These are phyloP conservation scores for Cotesia typhae DNA, from an alignment of 1,140 invertebrate genomes.

Conservation along the genomic window DNA sequence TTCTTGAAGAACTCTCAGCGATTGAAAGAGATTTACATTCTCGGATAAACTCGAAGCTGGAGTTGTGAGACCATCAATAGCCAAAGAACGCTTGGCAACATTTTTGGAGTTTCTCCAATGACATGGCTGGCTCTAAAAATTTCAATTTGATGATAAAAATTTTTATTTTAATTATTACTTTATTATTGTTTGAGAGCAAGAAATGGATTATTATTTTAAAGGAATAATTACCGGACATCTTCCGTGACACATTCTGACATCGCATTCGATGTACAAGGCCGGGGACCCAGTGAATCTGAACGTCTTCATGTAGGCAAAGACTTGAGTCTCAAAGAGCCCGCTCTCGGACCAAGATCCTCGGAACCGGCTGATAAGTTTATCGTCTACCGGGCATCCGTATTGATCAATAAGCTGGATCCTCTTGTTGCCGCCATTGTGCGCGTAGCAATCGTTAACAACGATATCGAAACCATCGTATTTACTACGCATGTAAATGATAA, in stretches of 20 bases:
- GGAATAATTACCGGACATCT: conserved; percentile 79
- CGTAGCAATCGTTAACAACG: conserved; percentile 94
- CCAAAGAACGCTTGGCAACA: conserved; percentile 72
- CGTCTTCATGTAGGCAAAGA: conserved; percentile 95
- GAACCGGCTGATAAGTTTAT: conserved; percentile 91
- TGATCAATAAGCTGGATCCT: conserved; percentile 92
- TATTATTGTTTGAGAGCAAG: background rate
- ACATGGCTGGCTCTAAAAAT: conserved; percentile 84
- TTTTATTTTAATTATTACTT: background rate
- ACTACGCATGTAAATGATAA: conserved; percentile 94
- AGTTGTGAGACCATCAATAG: conserved; percentile 62
- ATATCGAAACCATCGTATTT: conserved; percentile 95
- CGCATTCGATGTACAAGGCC: conserved; percentile 92
- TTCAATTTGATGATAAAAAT: conserved; percentile 18
- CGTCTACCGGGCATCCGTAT: conserved; percentile 93
- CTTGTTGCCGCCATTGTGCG: conserved; percentile 92
- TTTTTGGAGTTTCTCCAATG: conserved; percentile 90
- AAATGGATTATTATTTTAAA: background rate
- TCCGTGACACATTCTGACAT: conserved; percentile 94
- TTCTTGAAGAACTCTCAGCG: conserved; percentile 85
- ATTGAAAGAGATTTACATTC: conserved; percentile 89
- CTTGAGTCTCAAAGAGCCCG: conserved; percentile 90
- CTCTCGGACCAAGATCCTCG: conserved; percentile 90
- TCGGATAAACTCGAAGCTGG: conserved; percentile 73
- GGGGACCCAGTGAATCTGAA: conserved; percentile 93